A percentile compares a stretch with the other conserved stretches of the same genome.
Conservation (phyloP, 1,140 invertebrate genomes). For the Melipona quadrifasciata region DNA sequence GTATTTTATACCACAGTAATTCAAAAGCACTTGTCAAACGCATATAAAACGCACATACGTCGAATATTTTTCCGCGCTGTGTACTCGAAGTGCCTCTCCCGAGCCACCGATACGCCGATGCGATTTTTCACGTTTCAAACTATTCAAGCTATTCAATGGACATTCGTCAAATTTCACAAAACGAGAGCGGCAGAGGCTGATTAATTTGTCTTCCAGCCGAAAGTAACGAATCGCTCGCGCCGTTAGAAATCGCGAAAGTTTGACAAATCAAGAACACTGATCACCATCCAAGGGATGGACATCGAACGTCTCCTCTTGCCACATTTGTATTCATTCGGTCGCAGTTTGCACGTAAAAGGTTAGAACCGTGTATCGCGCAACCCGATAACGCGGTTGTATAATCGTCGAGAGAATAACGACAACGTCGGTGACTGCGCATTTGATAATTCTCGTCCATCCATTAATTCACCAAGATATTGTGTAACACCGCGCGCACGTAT, state of each 20-base stretch:
- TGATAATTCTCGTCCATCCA: neutral
- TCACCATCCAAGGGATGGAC: neutral
- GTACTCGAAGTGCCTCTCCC: too few species aligned
- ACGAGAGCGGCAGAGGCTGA: neutral
- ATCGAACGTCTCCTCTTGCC: neutral
- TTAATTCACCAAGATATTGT: conserved; percentile 16
- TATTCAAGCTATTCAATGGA: too few species aligned
- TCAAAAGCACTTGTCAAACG: too few species aligned
- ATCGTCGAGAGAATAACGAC: conserved; percentile 4
- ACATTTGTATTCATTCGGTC: neutral
- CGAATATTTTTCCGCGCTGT: too few species aligned
- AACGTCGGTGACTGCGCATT: neutral
- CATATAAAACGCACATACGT: too few species aligned
- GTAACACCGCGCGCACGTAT: neutral
- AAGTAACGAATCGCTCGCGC: neutral
- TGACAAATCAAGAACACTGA: neutral
- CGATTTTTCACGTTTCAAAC: too few species aligned
- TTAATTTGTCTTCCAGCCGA: neutral
- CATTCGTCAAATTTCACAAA: neutral
- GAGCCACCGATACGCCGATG: too few species aligned
- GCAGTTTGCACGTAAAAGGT: neutral
- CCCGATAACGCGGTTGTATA: conserved; percentile 9
- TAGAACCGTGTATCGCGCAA: neutral
- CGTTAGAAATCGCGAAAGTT: neutral
- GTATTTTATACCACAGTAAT: too few species aligned